Conservation (phyloP, 2,113 vertebrate species). For the Acrocephalus kingi region DNA sequence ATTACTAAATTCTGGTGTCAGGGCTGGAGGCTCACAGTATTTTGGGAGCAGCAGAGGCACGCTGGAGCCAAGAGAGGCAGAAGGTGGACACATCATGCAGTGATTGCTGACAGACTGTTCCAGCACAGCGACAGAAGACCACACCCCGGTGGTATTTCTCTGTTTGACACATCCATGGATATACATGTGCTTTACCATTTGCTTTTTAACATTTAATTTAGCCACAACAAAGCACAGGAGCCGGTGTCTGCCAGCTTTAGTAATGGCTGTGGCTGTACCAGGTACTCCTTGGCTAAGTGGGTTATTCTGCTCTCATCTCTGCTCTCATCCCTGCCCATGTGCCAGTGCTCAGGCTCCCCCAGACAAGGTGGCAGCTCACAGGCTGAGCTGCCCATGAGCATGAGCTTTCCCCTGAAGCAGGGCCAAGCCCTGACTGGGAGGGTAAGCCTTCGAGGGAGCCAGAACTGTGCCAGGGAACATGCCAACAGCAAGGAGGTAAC, state of each 20-base stretch:
- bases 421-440: not conserved
- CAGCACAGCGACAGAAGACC: not conserved
- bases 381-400: not conserved
- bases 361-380: not conserved
- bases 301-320: not conserved
- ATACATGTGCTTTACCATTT: not conserved
- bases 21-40: not conserved
- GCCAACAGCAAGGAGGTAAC: not conserved
- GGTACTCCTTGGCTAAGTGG: not conserved
- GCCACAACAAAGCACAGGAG: not conserved
- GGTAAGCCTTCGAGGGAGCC: not conserved
- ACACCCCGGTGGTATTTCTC: not conserved
- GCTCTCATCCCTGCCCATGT: not conserved
- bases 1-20: not conserved
- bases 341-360: not conserved
- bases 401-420: not conserved
- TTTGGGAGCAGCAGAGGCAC: not conserved
- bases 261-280: fast-evolving
- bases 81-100: not conserved
- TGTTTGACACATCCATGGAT: not conserved
- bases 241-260: not conserved
- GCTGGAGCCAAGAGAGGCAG: not conserved
- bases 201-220: not conserved
- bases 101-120: not conserved
- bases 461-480: not conserved